Evolutionary conservation across 2,113 vertebrate species (phyloP), one percentile per base, ranked within the genome.

Genomic region (Tetrax tetrax): DNA sequence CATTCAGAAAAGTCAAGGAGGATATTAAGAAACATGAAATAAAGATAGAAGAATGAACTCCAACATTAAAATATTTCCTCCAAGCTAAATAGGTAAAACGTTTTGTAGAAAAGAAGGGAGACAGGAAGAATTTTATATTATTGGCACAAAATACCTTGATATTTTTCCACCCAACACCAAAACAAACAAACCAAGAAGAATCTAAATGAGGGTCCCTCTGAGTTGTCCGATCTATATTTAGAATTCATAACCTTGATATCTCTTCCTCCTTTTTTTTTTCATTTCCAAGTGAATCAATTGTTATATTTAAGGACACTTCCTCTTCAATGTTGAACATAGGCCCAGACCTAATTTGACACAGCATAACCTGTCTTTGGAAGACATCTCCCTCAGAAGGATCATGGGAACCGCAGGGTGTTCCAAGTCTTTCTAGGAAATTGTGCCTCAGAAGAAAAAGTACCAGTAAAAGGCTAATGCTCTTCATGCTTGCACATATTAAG

Each of bases 341-440:
- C 51, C 83, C 47, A 79, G 84, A 83, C 28, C 31, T 90, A 63
- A 90, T 65, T 19, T 91, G 61, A 89, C 66, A 75, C 9, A 45
- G 47, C 89, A 85, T 56, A 91, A 86, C 43, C 53, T 68, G 57
- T 54, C 43, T 93, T 68, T 74, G 75, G 85, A 94, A 83, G 70
- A 74, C 27, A 53, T 27, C 48, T 77, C 18, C 45, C 14, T 43
- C 43, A 43, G 54, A 96, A 80, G 75, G 41, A 86, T 56, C 54
- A 92, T 10, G 68, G 78, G 59, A 96, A 86, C 7, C 35, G 27
- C 47, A 90, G 60, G 41, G 59, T 94, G n/a, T 88, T 96, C 82
- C 88, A 97, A 94, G 65, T 83, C 93, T 78, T 96, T 94, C 95
- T 89, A 95, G 76, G 84, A 95, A 95, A 92, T 8, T 38, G 18